Evolutionary conservation across 37 sponge, comb jelly and placozoan species (phyloP), one percentile per base, ranked within the genome.

Genomic region (Oscarella lobularis): DNA sequence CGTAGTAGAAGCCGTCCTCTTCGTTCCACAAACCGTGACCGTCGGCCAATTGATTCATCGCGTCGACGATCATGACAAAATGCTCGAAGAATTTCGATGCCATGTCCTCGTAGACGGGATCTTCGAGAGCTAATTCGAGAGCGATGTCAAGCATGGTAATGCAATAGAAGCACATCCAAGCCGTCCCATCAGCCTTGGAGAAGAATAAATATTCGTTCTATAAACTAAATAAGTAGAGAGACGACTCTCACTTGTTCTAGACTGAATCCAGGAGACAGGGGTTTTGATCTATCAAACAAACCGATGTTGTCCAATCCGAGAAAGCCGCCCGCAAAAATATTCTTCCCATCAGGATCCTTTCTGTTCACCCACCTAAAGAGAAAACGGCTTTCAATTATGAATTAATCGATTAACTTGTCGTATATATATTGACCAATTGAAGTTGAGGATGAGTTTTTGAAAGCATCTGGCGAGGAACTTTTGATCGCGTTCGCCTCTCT

Each of bases 31-130:
- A 3, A 33, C 33, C 35, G 73, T 78, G 72, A 68, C 85, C 79
- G 29, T 79, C 84, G 3, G 90, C 92, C 3, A 95, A 74, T 76
- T 72, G 73, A 81, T 95, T 95, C 86, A 95, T 95, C 38, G 96
- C 96, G 54, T 90, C 92, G 39, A 88, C 93, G 27, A 95, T 95
- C 74, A 60, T 67, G 6, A 95, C 84, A 88, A 95, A 95, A 74
- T 95, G 96, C 74, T 95, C 96, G 81, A 95, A 91, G 87, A 95
- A 95, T 81, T 95, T 95, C 36, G 96, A 95, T 0, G 96, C 96
- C 96, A 95, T 95, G 84, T 95, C 96, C 66, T 95, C 96, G 35
- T 90, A 95, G 54, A 90, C 88, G 54, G 72, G 77, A 74, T 95
- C 87, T 31, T 83, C 40, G n/a, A 84, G 78, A 0, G 96, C 91